phyloP scores from a whole-genome alignment of 2,113 vertebrate species.

The Forbesichthys papilliferus region DNA sequence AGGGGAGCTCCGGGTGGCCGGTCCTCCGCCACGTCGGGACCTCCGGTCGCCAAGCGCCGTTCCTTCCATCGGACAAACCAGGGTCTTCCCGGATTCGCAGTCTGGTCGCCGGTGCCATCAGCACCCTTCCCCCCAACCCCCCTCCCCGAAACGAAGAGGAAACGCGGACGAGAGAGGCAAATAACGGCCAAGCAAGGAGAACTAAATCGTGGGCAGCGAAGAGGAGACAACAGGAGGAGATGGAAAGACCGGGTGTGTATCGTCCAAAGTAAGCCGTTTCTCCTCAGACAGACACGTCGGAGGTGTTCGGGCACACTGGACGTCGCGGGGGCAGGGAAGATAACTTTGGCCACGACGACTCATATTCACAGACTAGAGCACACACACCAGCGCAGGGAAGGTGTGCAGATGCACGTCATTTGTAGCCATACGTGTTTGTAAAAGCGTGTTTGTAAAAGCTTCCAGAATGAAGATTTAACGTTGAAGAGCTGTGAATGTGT shows the following conservation, averaged over 20 bases:
- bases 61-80: neutral
- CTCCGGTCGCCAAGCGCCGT: constrained; percentile 4
- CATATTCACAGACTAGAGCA: constrained; percentile 5
- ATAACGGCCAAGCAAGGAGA: neutral
- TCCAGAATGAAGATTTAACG: no score
- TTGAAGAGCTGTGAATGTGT: neutral
- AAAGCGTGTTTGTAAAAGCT: no score
- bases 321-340: neutral
- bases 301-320: neutral
- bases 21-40: constrained; percentile 32
- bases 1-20: constrained; percentile 18
- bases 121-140: no score
- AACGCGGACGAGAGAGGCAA: constrained; percentile 1
- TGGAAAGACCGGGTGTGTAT: neutral
- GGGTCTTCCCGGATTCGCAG: neutral
- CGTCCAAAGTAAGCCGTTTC: constrained; percentile 37
- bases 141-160: constrained; percentile 2
- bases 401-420: no score
- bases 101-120: neutral
- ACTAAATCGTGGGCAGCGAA: neutral
- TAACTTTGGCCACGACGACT: constrained; percentile 35
- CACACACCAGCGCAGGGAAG: no score
- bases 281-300: neutral
- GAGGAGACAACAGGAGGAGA: neutral
- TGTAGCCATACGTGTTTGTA: no score